Evolutionary conservation across 2,888 invertebrate species (phyloP), one percentile per base, ranked within the genome.

Genomic region (Epinotia bilunana): DNA sequence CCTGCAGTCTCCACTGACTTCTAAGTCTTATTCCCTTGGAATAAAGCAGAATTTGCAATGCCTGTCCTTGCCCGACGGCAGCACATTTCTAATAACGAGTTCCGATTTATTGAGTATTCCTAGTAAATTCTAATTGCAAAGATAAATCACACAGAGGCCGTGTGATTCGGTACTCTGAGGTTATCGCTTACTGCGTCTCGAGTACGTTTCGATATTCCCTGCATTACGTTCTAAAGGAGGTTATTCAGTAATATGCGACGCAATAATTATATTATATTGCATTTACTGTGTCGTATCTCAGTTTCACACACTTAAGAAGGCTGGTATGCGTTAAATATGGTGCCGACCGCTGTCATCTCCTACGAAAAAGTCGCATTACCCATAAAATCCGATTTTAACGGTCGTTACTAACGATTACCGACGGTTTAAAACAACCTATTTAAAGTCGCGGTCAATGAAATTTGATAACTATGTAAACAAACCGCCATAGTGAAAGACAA

Each of bases 161-260:
- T 84, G 87, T 83, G 87, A 88, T 88, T 86, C 86, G 87, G 82
- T 82, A 79, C 80, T 74, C 75, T 77, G 82, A 79, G 91, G 90
- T 89, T 91, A 92, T 92, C 91, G 79, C 62, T 78, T 80, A 85
- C 81, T 88, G 84, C 88, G 89, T 81, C 84, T 86, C 82, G 80
- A 80, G 79, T 77, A 81, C 72, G 46, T 73, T 61, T 81, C 79
- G 77, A 79, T 77, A 79, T 75, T 76, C 61, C 78, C 58, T 77
- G 64, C 65, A 77, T 61, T 73, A 62, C 77, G 75, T 76, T 53
- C 71, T 28, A 55, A 67, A 75, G 28, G 67, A 72, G 71, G 53
- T 75, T 74, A 70, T 70, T 75, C 46, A 61, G 64, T 61, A 39
- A 49, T 55, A 16, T 64, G 61, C 57, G 61, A 72, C 61, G 71